Evolutionary conservation across 2,797 vertebrate species (phyloP), one percentile per base, ranked within the genome.

Genomic region (Cottoperca gobio): DNA sequence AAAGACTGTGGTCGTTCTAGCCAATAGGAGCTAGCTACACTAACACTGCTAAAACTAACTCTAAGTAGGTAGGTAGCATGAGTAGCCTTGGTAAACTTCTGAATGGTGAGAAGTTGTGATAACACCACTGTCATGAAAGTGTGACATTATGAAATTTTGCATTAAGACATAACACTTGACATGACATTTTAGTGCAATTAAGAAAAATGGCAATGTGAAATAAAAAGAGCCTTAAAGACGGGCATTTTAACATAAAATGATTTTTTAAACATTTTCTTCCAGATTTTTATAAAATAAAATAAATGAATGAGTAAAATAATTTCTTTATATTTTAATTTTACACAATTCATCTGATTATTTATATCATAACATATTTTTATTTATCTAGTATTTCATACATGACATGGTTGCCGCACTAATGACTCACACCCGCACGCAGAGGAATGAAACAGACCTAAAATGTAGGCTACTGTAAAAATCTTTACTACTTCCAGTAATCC

Each of bases 381-480:
- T 53, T 28, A n/a, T n/a, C 35, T 55, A 19, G 9, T 54, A 19
- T 65, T 48, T 37, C 24, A n/a, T 0, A 42, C 21, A 8, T 1
- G 35, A 39, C 19, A 23, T 19, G 16, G 12, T 33, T 40, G 8
- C 37, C 59, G 37, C 17, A 35, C 19, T 9, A 5, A 9, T 46
- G 31, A 5, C 46, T 60, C 24, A 17, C 2, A 59, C 19, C 39
- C 57, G 14, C 60, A 24, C 31, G 40, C 21, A 35, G 31, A 46
- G 21, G n/a, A 63, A 33, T 31, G 42, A 69, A 64, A 40, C 2
- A 1, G 28, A 31, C 13, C 9, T 14, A 24, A 79, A 71, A 59
- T 19, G 1, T 40, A 33, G 31, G 31, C 31, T 33, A 16, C n/a
- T 23, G 11, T 63, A 28, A 67, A 70, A 24, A 58, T 24, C 12